A percentile compares a stretch with the other conserved stretches of the same genome.
Conservation (phyloP, 2,888 invertebrate species). For the Polyommatus iphigenia region DNA sequence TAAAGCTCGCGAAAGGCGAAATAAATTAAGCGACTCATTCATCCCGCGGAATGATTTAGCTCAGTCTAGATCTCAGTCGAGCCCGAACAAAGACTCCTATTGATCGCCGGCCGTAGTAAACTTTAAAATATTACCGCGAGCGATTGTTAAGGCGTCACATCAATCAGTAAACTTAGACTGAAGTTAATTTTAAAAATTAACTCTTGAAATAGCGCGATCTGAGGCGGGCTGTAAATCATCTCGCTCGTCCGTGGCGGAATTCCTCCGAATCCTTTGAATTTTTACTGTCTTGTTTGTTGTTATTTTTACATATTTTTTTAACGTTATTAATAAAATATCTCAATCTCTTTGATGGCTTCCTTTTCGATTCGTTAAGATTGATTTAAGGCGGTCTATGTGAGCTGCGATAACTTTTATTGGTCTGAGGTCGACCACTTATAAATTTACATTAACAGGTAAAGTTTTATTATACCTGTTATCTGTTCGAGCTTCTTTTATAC, state of each 20-base stretch:
- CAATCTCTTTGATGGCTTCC: constrained; percentile 71
- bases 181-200: constrained; percentile 56
- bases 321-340: constrained; percentile 65
- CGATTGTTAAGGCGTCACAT: constrained; percentile 47
- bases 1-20: constrained; percentile 37
- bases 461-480: constrained; percentile 17
- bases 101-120: constrained; percentile 46
- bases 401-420: constrained; percentile 29
- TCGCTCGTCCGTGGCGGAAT: constrained; percentile 49
- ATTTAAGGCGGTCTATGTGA: constrained; percentile 40
- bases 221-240: constrained; percentile 63
- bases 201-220: constrained; percentile 48
- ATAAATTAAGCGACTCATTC: constrained; percentile 51
- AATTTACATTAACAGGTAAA: constrained; percentile 71
- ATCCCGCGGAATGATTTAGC: constrained; percentile 50
- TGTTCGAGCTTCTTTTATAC: constrained; percentile 28
- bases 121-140: constrained; percentile 46
- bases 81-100: constrained; percentile 46
- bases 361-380: constrained; percentile 55
- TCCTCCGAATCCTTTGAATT: constrained; percentile 64
- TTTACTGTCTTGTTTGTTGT: constrained; percentile 64
- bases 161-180: constrained; percentile 49
- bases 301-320: constrained; percentile 63
- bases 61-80: constrained; percentile 41
- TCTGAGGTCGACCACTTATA: constrained; percentile 44